Conservation (phyloP, 2,113 vertebrate species). For the Alexandromys fortis region DNA sequence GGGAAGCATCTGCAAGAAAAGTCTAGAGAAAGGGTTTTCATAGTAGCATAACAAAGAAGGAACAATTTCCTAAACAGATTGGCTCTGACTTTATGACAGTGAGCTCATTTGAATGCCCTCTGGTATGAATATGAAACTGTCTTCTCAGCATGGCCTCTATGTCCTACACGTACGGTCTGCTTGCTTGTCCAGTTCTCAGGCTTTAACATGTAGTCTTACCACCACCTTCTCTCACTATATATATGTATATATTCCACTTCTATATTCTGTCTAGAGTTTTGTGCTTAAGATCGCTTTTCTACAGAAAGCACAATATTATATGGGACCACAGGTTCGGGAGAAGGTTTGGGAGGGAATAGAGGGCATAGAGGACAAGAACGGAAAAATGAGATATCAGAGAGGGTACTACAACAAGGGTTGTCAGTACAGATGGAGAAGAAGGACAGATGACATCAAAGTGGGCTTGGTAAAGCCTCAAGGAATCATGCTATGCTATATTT, state of each 20-base stretch:
- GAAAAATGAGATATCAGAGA: not conserved
- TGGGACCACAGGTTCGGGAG: not conserved
- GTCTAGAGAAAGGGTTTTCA: not conserved
- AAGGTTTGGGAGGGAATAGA: not conserved
- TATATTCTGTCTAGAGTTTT: not conserved
- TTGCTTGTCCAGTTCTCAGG: too few relatives aligned
- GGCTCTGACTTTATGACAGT: not conserved
- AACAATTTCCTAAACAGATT: not conserved
- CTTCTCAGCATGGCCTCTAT: not conserved
- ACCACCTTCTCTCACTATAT: fast-evolving
- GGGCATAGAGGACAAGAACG: not conserved
- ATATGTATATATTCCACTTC: not conserved
- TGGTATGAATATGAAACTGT: not conserved
- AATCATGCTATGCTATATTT: not conserved
- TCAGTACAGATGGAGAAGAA: not conserved
- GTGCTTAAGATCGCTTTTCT: not conserved
- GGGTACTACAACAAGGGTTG: not conserved
- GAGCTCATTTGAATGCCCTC: not conserved
- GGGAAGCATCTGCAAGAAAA: not conserved
- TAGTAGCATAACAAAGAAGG: not conserved
- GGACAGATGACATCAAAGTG: too few relatives aligned
- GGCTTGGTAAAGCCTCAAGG: too few relatives aligned
- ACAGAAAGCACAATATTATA: not conserved
- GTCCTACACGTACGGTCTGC: too few relatives aligned
- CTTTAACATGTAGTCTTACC: fast-evolving